Conservation (phyloP, 64 coral and sea anemone genomes). For the Acropora yongei region DNA sequence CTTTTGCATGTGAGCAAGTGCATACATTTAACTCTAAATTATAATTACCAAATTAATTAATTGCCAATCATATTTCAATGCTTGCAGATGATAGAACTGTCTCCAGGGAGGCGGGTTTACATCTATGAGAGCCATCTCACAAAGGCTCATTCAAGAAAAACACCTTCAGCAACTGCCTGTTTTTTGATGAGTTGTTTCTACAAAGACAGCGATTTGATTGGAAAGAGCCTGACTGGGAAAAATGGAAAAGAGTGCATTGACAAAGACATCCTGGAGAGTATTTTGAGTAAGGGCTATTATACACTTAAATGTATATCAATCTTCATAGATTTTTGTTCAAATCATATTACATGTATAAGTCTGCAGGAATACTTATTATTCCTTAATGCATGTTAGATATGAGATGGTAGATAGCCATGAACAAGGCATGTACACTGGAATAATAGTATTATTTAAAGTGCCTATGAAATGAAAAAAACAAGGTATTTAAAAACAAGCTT, state of each 20-base stretch:
- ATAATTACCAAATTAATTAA: neutral
- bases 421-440: too few species aligned
- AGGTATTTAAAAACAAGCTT: too few species aligned
- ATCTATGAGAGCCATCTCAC: conserved; percentile 55
- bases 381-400: too few species aligned
- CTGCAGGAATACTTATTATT: neutral
- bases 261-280: conserved; percentile 58
- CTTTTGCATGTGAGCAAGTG: neutral
- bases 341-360: neutral
- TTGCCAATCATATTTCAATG: neutral
- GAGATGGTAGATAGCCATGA: too few species aligned
- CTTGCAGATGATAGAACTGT: conserved; percentile 75
- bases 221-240: conserved; percentile 38
- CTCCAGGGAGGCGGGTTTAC: conserved; percentile 45
- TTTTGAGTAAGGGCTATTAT: conserved; percentile 57
- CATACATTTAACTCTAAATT: neutral
- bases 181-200: conserved; percentile 64
- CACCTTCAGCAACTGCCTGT: conserved; percentile 34
- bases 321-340: neutral
- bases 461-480: too few species aligned
- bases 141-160: conserved; percentile 51
- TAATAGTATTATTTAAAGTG: too few species aligned
- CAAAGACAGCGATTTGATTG: conserved; percentile 22
- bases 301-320: conserved; percentile 5
- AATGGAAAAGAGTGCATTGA: conserved; percentile 39